Base-by-base conservation (phyloP, 2,113 vertebrate genomes). In the Malurus cyaneus region DNA sequence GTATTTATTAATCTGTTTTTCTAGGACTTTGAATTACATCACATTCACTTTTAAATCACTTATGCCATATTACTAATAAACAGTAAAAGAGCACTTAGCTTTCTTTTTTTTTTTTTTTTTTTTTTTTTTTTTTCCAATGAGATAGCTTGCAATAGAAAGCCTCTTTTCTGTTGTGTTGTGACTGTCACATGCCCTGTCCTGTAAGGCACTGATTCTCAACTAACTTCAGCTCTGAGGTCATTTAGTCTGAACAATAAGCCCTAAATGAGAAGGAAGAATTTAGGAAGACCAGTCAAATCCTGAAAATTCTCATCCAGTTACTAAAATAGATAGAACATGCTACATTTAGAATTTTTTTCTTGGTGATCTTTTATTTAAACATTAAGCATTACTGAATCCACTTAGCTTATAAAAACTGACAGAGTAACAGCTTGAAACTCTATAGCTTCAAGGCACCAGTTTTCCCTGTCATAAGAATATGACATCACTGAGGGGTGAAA, bases 401-500 rank as follows among this genome's bases (percentile, higher is more conserved):
- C 49, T 92, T 86, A 64, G 18, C 26, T 96, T 93, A 64, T 86
- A 65, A 79, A 95, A 95, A 69, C 71, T 91, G 89, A 89, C 80
- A 91, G 82, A 74, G 49, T 92, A 95, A 86, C 93, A 96, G 88
- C 85, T 94, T 96, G 92, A 92, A 88, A 86, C 41, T 39, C 61
- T 84, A 26, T 78, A 52, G 64, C 82, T 96, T 94, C 82, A 92
- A 95, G 95, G 86, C 76, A 94, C 31, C 41, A 46, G 80, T 78
- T 88, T 61, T 86, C 57, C 57, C 65, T 81, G 65, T 93, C 80
- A 78, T 52, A 89, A 92, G 92, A 93, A 96, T 93, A 86, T 1
- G 8, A 93, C 92, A 94, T 92, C 92, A 95, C 72, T 61, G 72
- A 88, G 76, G 36, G 93, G 92, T 91, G 80, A 97, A 95, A 95